Conservation (phyloP, 1,140 invertebrate species). For the Cotesia vestalis region DNA sequence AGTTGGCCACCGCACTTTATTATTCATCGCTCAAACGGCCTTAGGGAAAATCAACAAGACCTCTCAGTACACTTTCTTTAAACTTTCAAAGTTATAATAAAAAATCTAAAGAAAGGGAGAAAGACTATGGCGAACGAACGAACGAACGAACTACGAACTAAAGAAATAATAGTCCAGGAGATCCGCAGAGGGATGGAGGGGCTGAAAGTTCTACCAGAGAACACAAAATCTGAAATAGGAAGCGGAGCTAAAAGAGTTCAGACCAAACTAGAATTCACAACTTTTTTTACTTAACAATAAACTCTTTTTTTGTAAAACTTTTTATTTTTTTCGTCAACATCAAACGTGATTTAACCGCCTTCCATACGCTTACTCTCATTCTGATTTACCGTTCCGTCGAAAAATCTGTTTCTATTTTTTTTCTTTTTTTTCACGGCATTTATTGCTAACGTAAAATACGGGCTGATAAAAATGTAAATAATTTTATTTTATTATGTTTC, state of each 20-base stretch:
- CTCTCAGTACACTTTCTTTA: slow-evolving; percentile 34
- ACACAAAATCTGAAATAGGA: neutral
- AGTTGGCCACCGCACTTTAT: slow-evolving; percentile 33
- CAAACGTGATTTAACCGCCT: too few species aligned
- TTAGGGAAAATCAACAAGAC: slow-evolving; percentile 35
- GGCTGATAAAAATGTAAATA: slow-evolving; percentile 7
- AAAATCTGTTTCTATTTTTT: too few species aligned
- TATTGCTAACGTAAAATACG: neutral
- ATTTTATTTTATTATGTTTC: slow-evolving; percentile 43
- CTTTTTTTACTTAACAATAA: slow-evolving; percentile 11
- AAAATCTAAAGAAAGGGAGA: slow-evolving; percentile 17
- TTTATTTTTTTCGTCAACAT: slow-evolving; percentile 11
- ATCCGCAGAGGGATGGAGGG: too few species aligned
- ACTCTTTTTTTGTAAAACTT: neutral
- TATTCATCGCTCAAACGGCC: slow-evolving; percentile 37
- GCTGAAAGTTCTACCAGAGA: neutral
- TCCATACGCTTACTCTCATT: too few species aligned
- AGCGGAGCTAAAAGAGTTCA: neutral
- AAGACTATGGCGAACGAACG: slow-evolving; percentile 12
- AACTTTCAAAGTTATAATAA: slow-evolving; percentile 24
- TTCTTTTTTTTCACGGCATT: neutral
- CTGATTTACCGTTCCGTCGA: too few species aligned
- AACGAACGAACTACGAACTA: neutral
- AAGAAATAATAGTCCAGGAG: neutral
- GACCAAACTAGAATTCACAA: slow-evolving; percentile 12